Evolutionary conservation across 2,113 vertebrate species (phyloP).

Genomic region (Xenus cinereus): DNA sequence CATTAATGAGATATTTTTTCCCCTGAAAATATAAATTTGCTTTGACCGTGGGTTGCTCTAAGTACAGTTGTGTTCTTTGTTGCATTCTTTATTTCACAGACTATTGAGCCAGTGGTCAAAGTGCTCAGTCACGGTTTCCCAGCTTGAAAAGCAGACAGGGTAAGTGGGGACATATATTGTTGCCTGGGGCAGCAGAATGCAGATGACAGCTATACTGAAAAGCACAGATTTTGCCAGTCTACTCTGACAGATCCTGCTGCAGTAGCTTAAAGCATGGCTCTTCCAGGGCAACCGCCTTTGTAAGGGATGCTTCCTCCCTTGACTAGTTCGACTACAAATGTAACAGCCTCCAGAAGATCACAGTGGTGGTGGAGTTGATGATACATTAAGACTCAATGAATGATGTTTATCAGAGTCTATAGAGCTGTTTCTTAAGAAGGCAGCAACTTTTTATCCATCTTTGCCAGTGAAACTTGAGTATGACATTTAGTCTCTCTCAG

Average conservation of each 20-base stretch:
- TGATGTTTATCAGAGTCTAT: neutral
- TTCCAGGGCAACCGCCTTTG: neutral
- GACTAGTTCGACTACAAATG: neutral
- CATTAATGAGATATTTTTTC: neutral
- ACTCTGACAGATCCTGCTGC: neutral
- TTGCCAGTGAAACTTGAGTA: neutral
- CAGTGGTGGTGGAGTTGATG: neutral
- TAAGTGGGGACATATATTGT: neutral
- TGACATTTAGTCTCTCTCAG: neutral
- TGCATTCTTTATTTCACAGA: neutral
- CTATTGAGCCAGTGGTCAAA: neutral
- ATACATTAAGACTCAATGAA: neutral
- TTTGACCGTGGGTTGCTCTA: neutral
- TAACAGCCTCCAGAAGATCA: neutral
- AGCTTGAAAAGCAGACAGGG: neutral
- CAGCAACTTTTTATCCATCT: neutral
- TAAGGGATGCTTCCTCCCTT: neutral
- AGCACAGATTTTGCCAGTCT: neutral
- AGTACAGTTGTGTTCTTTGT: neutral
- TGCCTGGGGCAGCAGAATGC: neutral
- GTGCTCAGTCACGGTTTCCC: neutral
- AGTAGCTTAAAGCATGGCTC: neutral
- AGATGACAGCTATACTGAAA: neutral
- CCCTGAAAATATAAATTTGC: neutral
- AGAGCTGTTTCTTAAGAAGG: neutral